Evolutionary conservation across 2,888 invertebrate genomes (phyloP), one percentile per base, ranked within the genome.

Genomic region (Dryobotodes eremita): DNA sequence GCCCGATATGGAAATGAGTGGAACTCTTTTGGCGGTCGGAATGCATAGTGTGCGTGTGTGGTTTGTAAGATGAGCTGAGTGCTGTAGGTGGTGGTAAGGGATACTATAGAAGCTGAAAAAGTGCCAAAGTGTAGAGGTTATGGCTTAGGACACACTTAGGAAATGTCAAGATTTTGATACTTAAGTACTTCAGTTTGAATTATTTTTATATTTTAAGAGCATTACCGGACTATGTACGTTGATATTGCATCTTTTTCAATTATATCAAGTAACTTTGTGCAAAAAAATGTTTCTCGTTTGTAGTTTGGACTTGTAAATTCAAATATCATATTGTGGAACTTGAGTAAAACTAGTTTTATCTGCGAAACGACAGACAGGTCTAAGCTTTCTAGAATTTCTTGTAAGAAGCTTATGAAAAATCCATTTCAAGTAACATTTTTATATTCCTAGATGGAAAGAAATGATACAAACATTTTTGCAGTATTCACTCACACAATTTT

Each of bases 1-100:
- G 72, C 76, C 71, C 86, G 77, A 68, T 89, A 89, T 89, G 90
- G 89, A 89, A 89, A 89, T 90, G 88, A 89, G 88, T 86, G 83
- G 82, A 85, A 89, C 89, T 89, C 89, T 89, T 89, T 89, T 89
- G 89, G 89, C 77, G 70, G 77, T 76, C 10, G 89, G 87, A 88
- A 88, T 88, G 87, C 75, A 88, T 82, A 77, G 77, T 50, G 80
- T 61, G 85, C 79, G 86, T 82, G 89, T 86, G 75, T 79, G 79
- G 86, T 31, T 76, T 83, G 46, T 68, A 20, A 61, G 85, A 85
- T 87, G 88, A 87, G 80, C 36, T n/a, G 13, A 20, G 26, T 23
- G 0, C n/a, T 55, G 10, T 50, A 23, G n/a, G 13, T 11, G 42
- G 64, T 46, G 36, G 48, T 50, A 36, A 61, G 59, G 31, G 36